Base-by-base conservation (phyloP, 2,113 vertebrate genomes). In the Ammodytes marinus region DNA sequence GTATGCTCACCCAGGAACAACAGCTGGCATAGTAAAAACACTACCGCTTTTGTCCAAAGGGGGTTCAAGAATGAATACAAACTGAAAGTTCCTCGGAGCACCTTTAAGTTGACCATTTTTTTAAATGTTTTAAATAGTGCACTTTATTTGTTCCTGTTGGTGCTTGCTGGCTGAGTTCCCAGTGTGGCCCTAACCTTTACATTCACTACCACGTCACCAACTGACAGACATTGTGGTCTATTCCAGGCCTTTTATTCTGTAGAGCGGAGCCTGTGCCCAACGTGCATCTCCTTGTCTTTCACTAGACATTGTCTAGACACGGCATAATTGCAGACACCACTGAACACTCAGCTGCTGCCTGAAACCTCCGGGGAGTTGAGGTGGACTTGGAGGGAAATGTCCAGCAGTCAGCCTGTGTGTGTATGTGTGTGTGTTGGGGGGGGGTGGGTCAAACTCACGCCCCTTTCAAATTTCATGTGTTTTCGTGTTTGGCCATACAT, bases 281-380 rank as follows among this genome's bases (percentile, higher is more conserved):
- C 59, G 79, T 80, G 80, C 67, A 88, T 92, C 91, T 87, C 84
- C 89, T 87, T 92, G 94, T 95, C 95, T 95, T 96, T 93, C 94
- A 93, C 95, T 95, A 97, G 97, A 97, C 96, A 96, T 93, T 95
- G 97, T 98, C 97, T 98, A 98, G 97, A 98, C 97, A 85, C 87
- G 88, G 92, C 85, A 96, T 96, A 97, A 97, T 98, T 98, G 97
- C 96, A 96, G 96, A 96, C 95, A 96, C 94, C 95, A 95, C 92
- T 84, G 95, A 96, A 96, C 96, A 96, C 95, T 96, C 97, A 96
- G 96, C 95, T 96, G 94, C 95, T 95, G 95, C 95, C 94, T 66
- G 74, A 89, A 93, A 91, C 94, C 95, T 95, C 96, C 80, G 83
- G 91, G 93, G 91, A 94, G 79, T 94, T 95, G 95, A 95, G 95